phyloP scores from a whole-genome alignment of 1,140 invertebrate genomes.

The Oryzaephilus surinamensis region DNA sequence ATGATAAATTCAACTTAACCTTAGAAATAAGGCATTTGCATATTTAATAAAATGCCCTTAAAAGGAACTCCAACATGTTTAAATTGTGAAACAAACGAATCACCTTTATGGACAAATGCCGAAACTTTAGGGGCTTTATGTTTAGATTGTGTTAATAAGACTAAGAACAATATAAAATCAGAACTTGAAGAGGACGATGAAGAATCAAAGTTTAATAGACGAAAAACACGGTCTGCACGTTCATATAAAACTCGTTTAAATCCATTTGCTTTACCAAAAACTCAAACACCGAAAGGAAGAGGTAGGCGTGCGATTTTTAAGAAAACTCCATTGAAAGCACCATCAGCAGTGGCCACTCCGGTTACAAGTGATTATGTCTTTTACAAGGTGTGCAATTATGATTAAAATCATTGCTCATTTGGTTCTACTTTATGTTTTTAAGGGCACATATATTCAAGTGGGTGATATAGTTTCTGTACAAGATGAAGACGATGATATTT shows the following conservation, averaged over 20 bases:
- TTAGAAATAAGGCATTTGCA: no score
- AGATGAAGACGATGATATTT: slow-evolving; percentile 64
- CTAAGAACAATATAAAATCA: slow-evolving; percentile 29
- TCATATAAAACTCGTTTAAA: slow-evolving; percentile 42
- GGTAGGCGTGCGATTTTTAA: slow-evolving; percentile 72
- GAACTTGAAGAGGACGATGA: slow-evolving; percentile 32
- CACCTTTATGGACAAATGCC: slow-evolving; percentile 50
- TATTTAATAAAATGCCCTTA: slow-evolving; percentile 45
- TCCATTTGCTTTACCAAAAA: slow-evolving; percentile 34
- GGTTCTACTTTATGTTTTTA: slow-evolving; percentile 18
- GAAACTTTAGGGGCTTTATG: slow-evolving; percentile 50
- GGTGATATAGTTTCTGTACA: slow-evolving; percentile 85
- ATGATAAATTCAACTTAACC: slow-evolving; percentile 3
- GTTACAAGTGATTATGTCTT: slow-evolving; percentile 72
- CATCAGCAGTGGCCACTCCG: slow-evolving; percentile 65
- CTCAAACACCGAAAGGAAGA: slow-evolving; percentile 50
- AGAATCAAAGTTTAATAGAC: slow-evolving; percentile 32
- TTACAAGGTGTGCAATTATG: slow-evolving; percentile 53
- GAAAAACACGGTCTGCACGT: slow-evolving; percentile 44
- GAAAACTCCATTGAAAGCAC: slow-evolving; percentile 69
- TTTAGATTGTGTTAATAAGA: slow-evolving; percentile 44
- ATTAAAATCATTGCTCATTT: neutral
- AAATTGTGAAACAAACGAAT: slow-evolving; percentile 47
- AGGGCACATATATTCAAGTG: slow-evolving; percentile 76
- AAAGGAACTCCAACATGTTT: slow-evolving; percentile 49